Evolutionary conservation across 2,113 vertebrate genomes (phyloP), one percentile per base, ranked within the genome.

Genomic region (Pipa parva): DNA sequence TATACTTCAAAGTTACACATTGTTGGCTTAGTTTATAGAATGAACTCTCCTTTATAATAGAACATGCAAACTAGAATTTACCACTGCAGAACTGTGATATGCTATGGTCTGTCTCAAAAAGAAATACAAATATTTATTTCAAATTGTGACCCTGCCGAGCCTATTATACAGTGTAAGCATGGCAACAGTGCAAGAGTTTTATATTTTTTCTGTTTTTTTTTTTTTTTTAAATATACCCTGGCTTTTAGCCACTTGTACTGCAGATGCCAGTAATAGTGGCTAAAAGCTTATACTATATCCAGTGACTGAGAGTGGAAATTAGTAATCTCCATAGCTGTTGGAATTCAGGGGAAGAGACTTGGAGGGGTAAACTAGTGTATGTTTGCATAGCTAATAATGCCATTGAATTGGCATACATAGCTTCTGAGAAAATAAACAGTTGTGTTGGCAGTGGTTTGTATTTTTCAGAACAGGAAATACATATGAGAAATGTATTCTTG

Each of bases 391-490:
- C 3, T 59, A 69, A 51, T 25, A 59, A 28, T 57, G 18, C 28
- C 57, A 61, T 62, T 63, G 26, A 18, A 3, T 22, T 73, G 29
- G 64, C 39, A n/a, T 42, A 2, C 46, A 49, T 48, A 62, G 63
- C 21, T 62, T 39, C 37, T 17, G 36, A 52, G 21, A 73, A 64
- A 74, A 65, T 68, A 65, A 77, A 66, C 69, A 72, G 25, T 60
- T 27, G 27, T 15, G 55, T 72, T 78, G 57, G 63, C 66, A 73
- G 48, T 5, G 21, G 28, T 57, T 59, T 74, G 59, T 12, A 22
- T 10, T 28, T 69, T 52, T 73, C 68, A 52, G 10, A 21, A 63
- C 52, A 75, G 64, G 60, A 74, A 76, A 74, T 63, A 63, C 3
- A 4, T 50, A 57, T 71, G 18, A 71, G 73, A 66, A 62, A 0